These are phyloP conservation scores for Coptotermes formosanus DNA, from an alignment of 1,140 invertebrate species.

Conservation along the genomic window DNA sequence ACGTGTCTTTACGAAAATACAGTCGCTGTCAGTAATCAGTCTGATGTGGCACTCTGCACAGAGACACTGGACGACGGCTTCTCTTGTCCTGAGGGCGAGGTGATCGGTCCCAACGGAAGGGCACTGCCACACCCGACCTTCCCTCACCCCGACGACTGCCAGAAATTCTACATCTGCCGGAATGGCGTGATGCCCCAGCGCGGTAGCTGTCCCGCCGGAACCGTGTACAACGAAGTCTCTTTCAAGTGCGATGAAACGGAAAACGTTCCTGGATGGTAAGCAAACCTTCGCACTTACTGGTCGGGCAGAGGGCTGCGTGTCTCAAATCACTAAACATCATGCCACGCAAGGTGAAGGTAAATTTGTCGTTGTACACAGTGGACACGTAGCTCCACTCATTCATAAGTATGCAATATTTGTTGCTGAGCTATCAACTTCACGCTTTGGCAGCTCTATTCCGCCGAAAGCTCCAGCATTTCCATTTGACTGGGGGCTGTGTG, in stretches of 20 bases:
- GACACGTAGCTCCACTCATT: too few species aligned
- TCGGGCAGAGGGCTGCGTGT: too few species aligned
- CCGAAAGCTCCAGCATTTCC: too few species aligned
- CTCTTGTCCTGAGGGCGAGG: conserved; percentile 70
- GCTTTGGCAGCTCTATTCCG: too few species aligned
- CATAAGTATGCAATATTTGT: too few species aligned
- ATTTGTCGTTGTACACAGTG: too few species aligned
- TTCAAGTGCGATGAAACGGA: conserved; percentile 79
- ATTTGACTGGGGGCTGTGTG: too few species aligned
- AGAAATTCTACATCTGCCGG: conserved; percentile 82
- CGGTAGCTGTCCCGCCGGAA: conserved; percentile 70
- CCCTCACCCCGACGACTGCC: conserved; percentile 78
- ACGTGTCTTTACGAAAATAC: too few species aligned
- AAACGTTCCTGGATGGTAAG: conserved; percentile 79
- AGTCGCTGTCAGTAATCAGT: too few species aligned
- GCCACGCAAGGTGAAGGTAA: too few species aligned
- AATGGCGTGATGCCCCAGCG: conserved; percentile 74
- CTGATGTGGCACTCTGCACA: conserved; percentile 33
- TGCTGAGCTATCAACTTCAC: too few species aligned
- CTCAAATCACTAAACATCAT: too few species aligned
- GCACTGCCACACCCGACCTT: conserved; percentile 75
- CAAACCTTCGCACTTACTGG: background rate
- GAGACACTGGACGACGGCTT: conserved; percentile 74
- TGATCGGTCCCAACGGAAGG: conserved; percentile 65
- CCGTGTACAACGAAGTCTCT: conserved; percentile 78